These are phyloP conservation scores for Parazoanthus darwini DNA, from an alignment of 92 coral and sea anemone genomes.

Conservation along the genomic window DNA sequence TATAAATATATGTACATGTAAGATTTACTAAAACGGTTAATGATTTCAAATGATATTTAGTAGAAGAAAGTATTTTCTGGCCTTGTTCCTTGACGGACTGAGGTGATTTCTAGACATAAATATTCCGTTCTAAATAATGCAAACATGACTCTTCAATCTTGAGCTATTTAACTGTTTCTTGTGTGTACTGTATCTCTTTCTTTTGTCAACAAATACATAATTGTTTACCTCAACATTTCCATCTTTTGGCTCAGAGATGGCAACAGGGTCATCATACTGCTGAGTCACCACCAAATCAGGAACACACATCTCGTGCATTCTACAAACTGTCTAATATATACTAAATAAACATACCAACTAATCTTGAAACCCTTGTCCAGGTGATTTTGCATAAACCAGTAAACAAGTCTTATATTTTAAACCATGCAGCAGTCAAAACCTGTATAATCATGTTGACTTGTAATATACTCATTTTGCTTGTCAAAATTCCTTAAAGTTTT, in stretches of 20 bases:
- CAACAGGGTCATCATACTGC: constrained; percentile 2
- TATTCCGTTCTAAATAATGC: too few relatives aligned
- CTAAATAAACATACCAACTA: background rate
- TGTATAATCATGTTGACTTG: background rate
- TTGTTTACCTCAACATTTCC: background rate
- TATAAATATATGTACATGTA: too few relatives aligned
- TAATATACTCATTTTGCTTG: background rate
- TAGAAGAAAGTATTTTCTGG: too few relatives aligned
- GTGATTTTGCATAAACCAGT: background rate
- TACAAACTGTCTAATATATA: background rate
- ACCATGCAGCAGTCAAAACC: background rate
- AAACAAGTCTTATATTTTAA: background rate
- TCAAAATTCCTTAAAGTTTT: background rate
- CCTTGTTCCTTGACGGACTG: too few relatives aligned
- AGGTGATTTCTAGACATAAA: too few relatives aligned
- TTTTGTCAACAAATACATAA: too few relatives aligned
- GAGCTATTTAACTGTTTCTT: background rate
- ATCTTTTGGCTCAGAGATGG: background rate
- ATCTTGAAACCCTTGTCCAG: background rate
- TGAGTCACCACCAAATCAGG: background rate
- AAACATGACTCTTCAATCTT: background rate
- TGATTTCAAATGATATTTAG: background rate
- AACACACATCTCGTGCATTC: background rate
- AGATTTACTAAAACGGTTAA: too few relatives aligned
- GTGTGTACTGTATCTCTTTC: background rate